A percentile compares a stretch with the other conserved stretches of the same genome.
These are phyloP conservation scores for Neelides folsomi DNA, from an alignment of 2,888 invertebrate species.

Conservation along the genomic window DNA sequence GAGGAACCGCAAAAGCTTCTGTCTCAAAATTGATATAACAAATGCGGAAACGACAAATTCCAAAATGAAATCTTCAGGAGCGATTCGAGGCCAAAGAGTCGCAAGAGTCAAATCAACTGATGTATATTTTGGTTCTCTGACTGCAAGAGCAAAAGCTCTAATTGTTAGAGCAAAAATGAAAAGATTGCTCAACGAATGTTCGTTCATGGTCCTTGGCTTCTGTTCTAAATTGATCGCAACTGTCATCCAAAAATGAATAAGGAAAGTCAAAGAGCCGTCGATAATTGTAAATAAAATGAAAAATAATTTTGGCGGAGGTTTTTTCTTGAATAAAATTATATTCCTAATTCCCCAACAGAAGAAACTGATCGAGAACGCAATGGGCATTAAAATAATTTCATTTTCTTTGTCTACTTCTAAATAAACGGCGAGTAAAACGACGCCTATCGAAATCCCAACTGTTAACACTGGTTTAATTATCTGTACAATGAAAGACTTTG, in stretches of 20 bases:
- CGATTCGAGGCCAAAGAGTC: slow-evolving; percentile 2
- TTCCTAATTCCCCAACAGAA: slow-evolving; percentile 5
- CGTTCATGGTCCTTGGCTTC: neutral
- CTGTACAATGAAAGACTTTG: slow-evolving; percentile 18
- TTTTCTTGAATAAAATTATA: slow-evolving; percentile 1
- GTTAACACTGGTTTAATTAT: slow-evolving; percentile 17
- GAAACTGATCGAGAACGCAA: neutral
- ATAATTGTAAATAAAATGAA: slow-evolving; percentile 4
- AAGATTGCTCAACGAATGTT: slow-evolving; percentile 19
- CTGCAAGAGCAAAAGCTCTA: slow-evolving; percentile 21
- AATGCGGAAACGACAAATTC: slow-evolving; percentile 14
- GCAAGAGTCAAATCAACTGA: slow-evolving; percentile 19
- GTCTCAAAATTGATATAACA: slow-evolving; percentile 13
- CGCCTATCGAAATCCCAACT: slow-evolving; percentile 4
- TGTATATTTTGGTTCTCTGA: slow-evolving; percentile 19
- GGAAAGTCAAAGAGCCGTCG: slow-evolving; percentile 16
- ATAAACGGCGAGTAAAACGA: slow-evolving; percentile 5
- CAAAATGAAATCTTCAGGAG: too few relatives aligned
- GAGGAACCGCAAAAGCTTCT: slow-evolving; percentile 10
- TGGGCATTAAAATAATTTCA: neutral
- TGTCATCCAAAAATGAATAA: slow-evolving; percentile 25
- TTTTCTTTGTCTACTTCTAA: slow-evolving; percentile 3
- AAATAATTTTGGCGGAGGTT: slow-evolving; percentile 5
- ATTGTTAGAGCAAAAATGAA: slow-evolving; percentile 21
- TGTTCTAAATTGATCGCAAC: slow-evolving; percentile 13